Evolutionary conservation across 1,140 invertebrate species (phyloP), one percentile per base, ranked within the genome.

Genomic region (Cotesia glomerata): DNA sequence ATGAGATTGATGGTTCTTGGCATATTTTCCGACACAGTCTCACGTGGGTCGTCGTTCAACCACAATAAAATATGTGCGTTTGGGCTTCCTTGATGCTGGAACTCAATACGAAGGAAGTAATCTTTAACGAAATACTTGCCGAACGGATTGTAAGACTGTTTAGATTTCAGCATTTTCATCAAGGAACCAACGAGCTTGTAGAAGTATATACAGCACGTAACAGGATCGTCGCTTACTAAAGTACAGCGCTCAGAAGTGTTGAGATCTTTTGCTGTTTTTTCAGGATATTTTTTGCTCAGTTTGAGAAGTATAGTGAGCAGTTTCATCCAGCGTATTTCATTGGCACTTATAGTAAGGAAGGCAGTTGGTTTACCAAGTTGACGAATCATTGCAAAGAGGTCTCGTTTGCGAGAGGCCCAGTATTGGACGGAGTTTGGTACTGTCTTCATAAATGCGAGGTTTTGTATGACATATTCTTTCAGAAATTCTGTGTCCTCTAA

Each of bases 171-270:
- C 5, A 74, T 66, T 5, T 45, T 69, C 71, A 75, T 18, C 0
- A 75, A 35, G 75, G 75, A 73, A 79, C 11, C 74, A 8, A 83
- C 75, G 49, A 77, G 73, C 74, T 80, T 81, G 66, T 84, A 80
- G 35, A 83, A 84, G 65, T 85, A 82, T 11, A 82, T 81, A 39
- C 77, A 80, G 72, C 85, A 86, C 4, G 81, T 85, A 9, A 85
- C 82, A 9, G 85, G 78, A 77, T 86, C 85, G 70, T 81, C 78
- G 75, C 83, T 81, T 0, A 87, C 72, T 51, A 51, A 36, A 87
- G 69, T 69, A 65, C 66, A 51, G 62, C 52, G 72, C 80, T 84
- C 45, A 75, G 35, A 5, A 77, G 70, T 65, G 79, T 61, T 72
- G 8, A 35, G 82, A 11, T 51, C 45, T 51, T 2, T n/a, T 51